Evolutionary conservation across 2,888 invertebrate genomes (phyloP).

Genomic region (Phyllotreta cruciferae): DNA sequence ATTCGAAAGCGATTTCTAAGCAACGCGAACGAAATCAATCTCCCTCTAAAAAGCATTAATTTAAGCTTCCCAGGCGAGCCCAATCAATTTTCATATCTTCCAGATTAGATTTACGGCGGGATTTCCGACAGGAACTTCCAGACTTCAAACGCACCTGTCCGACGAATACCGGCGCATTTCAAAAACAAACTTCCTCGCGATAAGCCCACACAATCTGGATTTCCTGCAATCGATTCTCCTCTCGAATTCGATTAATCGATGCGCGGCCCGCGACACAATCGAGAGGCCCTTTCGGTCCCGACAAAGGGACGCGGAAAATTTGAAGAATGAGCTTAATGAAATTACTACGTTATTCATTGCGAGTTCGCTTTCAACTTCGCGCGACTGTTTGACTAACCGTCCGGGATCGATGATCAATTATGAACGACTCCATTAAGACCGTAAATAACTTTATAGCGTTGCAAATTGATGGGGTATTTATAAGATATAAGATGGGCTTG

Average conservation of each 20-base stretch:
- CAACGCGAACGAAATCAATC: neutral
- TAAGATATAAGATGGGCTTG: too few relatives aligned
- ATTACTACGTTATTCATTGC: constrained; percentile 8
- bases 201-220: too few relatives aligned
- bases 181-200: too few relatives aligned
- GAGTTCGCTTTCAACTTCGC: constrained; percentile 4
- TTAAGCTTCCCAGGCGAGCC: neutral
- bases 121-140: neutral
- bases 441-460: too few relatives aligned
- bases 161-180: too few relatives aligned
- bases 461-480: too few relatives aligned
- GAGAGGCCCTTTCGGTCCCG: too few relatives aligned
- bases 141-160: too few relatives aligned
- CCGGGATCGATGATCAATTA: constrained; percentile 1
- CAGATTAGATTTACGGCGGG: neutral
- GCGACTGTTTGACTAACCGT: constrained; percentile 3
- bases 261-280: too few relatives aligned
- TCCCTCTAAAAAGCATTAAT: constrained; percentile 1
- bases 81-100: constrained; percentile 5
- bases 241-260: neutral
- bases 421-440: neutral
- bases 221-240: too few relatives aligned
- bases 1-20: too few relatives aligned
- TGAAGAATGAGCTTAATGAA: constrained; percentile 4
- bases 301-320: too few relatives aligned